Percentiles rank a stretch among this genome's conserved stretches.
These are phyloP conservation scores for Phlogophora meticulosa DNA, from an alignment of 2,888 invertebrate genomes.

Conservation along the genomic window DNA sequence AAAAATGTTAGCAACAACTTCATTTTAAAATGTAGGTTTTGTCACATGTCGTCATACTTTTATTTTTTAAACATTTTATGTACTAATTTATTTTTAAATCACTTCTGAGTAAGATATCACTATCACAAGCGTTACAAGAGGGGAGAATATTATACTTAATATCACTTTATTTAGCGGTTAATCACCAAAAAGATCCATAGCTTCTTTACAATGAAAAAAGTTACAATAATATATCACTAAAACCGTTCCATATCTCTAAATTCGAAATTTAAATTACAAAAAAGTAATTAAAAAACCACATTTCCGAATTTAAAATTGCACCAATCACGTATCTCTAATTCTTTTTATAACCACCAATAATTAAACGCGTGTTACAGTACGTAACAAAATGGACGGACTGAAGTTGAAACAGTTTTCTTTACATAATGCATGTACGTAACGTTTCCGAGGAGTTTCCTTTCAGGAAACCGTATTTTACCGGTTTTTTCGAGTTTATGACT, in stretches of 20 bases:
- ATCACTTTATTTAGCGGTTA: too few relatives aligned
- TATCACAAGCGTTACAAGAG: background rate
- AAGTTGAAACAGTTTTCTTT: constrained; percentile 24
- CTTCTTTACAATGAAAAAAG: too few relatives aligned
- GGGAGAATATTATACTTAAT: too few relatives aligned
- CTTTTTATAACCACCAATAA: background rate
- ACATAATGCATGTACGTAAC: constrained; percentile 40
- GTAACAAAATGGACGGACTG: constrained; percentile 29
- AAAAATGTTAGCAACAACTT: constrained; percentile 40
- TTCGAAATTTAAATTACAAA: constrained; percentile 8
- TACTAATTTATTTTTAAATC: background rate
- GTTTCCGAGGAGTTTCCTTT: constrained; percentile 42
- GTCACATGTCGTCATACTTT: too few relatives aligned
- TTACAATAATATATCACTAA: too few relatives aligned
- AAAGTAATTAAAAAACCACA: background rate
- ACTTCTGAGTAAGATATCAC: background rate
- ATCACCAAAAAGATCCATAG: too few relatives aligned
- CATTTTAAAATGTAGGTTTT: constrained; percentile 31
- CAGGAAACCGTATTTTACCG: constrained; percentile 43
- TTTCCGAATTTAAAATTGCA: constrained; percentile 1
- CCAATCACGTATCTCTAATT: background rate
- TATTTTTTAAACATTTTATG: background rate
- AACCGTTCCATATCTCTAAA: too few relatives aligned
- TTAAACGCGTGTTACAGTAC: constrained; percentile 36
- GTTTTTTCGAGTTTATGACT: background rate